Evolutionary conservation across 2,888 invertebrate species (phyloP).

Genomic region (Ptychoptera contaminata): DNA sequence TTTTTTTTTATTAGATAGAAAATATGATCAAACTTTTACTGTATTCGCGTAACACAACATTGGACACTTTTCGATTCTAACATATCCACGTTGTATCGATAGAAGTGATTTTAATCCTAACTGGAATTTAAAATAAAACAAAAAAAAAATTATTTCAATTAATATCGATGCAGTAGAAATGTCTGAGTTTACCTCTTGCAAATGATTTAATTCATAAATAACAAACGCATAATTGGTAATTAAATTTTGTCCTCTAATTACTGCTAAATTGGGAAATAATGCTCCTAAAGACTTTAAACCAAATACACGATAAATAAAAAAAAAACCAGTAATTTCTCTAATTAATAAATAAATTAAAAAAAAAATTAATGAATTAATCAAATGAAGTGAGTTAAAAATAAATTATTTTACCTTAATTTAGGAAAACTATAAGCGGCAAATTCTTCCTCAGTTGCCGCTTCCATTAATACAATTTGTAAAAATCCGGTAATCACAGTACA

Average conservation of each 20-base stretch:
- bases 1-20: not conserved
- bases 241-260: constrained; percentile 68
- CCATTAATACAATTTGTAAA: constrained; percentile 54
- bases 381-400: constrained; percentile 1
- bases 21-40: constrained; percentile 13
- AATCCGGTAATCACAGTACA: constrained; percentile 70
- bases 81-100: constrained; percentile 65
- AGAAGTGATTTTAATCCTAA: constrained; percentile 57
- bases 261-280: constrained; percentile 75
- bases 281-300: constrained; percentile 51
- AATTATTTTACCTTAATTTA: constrained; percentile 33
- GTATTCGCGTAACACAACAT: constrained; percentile 56
- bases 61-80: constrained; percentile 59
- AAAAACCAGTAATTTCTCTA: constrained; percentile 67
- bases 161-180: too few relatives aligned
- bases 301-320: constrained; percentile 63
- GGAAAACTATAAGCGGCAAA: constrained; percentile 45
- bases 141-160: not conserved
- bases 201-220: constrained; percentile 49
- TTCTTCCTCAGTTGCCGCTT: constrained; percentile 30
- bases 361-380: constrained; percentile 1
- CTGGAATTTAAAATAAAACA: constrained; percentile 32
- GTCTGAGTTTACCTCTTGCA: constrained; percentile 47
- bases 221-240: constrained; percentile 69
- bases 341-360: not conserved